Evolutionary conservation across 2,888 invertebrate species (phyloP).

Genomic region (Stratiomys singularior): DNA sequence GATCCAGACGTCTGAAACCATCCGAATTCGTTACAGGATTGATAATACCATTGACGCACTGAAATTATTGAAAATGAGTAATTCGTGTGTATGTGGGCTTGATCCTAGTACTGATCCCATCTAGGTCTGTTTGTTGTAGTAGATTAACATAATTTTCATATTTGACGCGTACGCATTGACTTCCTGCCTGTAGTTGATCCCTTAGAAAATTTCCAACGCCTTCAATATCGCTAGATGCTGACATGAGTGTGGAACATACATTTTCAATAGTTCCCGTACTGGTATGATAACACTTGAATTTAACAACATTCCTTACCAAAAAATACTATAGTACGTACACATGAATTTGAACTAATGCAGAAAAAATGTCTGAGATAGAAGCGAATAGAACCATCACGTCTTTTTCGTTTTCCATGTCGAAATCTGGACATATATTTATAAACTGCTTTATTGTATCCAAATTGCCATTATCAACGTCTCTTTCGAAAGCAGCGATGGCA

Average conservation of each 20-base stretch:
- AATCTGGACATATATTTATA: conserved; percentile 60
- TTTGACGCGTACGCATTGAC: conserved; percentile 53
- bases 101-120: background rate
- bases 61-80: conserved; percentile 66
- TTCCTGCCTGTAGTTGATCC: conserved; percentile 47
- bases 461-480: conserved; percentile 57
- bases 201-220: conserved; percentile 58
- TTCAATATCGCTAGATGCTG: conserved; percentile 56
- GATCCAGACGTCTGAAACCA: conserved; percentile 77
- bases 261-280: conserved; percentile 39
- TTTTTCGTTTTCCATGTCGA: conserved; percentile 59
- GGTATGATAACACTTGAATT: background rate
- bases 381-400: conserved; percentile 61
- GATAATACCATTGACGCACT: conserved; percentile 80
- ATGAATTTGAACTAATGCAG: conserved; percentile 60
- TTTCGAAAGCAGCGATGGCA: conserved; percentile 60
- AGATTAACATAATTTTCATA: conserved; percentile 53
- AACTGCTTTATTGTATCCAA: conserved; percentile 58
- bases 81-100: too few relatives aligned
- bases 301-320: too few relatives aligned
- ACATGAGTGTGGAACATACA: background rate
- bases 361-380: conserved; percentile 59
- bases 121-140: background rate
- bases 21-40: conserved; percentile 83
- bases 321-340: conserved; percentile 53